Evolutionary conservation across 2,797 vertebrate genomes (phyloP).

Genomic region (Holocentrus rufus): DNA sequence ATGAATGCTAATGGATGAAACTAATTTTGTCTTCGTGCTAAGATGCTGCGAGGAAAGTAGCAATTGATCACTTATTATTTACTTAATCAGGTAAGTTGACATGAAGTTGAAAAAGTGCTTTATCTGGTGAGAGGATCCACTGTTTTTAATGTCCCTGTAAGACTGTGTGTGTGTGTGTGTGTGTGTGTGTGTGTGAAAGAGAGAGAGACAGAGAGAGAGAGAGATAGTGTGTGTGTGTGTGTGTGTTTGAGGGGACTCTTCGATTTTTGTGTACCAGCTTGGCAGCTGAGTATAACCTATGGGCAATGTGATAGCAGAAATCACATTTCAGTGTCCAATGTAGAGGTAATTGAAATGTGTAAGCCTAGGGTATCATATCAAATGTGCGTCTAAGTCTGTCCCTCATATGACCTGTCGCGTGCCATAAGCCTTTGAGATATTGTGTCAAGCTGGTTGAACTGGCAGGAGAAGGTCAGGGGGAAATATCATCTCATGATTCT

Average conservation of each 20-base stretch:
- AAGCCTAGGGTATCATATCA: conserved; percentile 50
- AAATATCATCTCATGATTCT: conserved; percentile 48
- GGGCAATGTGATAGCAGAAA: conserved; percentile 53
- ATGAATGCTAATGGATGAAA: background rate
- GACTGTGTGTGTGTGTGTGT: background rate
- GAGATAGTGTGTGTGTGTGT: too few relatives aligned
- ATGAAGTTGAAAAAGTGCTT: background rate
- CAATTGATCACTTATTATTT: background rate
- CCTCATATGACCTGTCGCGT: conserved; percentile 51
- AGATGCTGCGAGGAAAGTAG: background rate
- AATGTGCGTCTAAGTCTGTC: conserved; percentile 42
- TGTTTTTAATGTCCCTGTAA: conserved; percentile 10
- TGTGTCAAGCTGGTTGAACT: conserved; percentile 51
- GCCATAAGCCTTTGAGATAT: conserved; percentile 62
- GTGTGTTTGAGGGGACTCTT: conserved; percentile 4
- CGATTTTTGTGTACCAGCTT: conserved; percentile 37
- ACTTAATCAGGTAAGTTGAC: background rate
- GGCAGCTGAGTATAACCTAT: conserved; percentile 41
- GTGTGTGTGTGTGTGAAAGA: too few relatives aligned
- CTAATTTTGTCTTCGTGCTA: background rate
- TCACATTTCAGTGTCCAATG: conserved; percentile 65
- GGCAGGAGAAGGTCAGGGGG: conserved; percentile 55
- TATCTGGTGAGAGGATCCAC: too few relatives aligned
- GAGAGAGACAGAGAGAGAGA: too few relatives aligned
- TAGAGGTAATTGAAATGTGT: conserved; percentile 71